These are phyloP conservation scores for Sinocyclocheilus anshuiensis DNA, from an alignment of 2,113 vertebrate species.

Conservation along the genomic window DNA sequence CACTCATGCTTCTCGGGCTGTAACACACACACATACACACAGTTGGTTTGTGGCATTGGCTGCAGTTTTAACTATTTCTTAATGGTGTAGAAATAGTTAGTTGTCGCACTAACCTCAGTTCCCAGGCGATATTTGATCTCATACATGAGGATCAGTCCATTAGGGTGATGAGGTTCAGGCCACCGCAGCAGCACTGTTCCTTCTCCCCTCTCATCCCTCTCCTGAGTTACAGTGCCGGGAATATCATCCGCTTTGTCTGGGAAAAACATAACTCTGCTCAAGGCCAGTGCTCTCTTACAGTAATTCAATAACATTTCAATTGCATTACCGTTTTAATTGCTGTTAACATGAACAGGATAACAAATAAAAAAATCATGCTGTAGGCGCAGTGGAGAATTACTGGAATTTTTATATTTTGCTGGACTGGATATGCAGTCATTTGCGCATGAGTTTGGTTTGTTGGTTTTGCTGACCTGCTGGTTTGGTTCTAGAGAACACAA, in stretches of 20 bases:
- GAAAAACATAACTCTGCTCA: slow-evolving; percentile 32
- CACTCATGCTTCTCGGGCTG: slow-evolving; percentile 88
- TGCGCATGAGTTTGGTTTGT: neutral
- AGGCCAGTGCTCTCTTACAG: neutral
- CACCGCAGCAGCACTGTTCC: slow-evolving; percentile 87
- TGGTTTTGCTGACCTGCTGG: slow-evolving; percentile 82
- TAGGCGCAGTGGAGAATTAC: neutral
- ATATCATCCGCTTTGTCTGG: slow-evolving; percentile 93
- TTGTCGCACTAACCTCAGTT: slow-evolving; percentile 80
- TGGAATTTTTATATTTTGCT: neutral
- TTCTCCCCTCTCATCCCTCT: slow-evolving; percentile 82
- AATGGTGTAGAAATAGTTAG: neutral
- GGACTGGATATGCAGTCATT: neutral
- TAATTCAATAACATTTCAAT: neutral
- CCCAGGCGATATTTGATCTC: slow-evolving; percentile 90
- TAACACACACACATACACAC: slow-evolving; percentile 33
- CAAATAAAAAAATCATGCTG: neutral
- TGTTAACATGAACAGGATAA: neutral
- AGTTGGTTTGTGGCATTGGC: slow-evolving; percentile 8
- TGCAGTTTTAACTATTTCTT: slow-evolving; percentile 18
- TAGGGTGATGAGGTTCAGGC: slow-evolving; percentile 87
- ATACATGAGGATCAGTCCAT: slow-evolving; percentile 95
- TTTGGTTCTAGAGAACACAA: slow-evolving; percentile 94
- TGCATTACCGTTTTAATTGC: neutral
- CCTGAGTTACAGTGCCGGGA: slow-evolving; percentile 83